Base-by-base conservation (phyloP, 2,113 vertebrate genomes). In the Thunnus thynnus region DNA sequence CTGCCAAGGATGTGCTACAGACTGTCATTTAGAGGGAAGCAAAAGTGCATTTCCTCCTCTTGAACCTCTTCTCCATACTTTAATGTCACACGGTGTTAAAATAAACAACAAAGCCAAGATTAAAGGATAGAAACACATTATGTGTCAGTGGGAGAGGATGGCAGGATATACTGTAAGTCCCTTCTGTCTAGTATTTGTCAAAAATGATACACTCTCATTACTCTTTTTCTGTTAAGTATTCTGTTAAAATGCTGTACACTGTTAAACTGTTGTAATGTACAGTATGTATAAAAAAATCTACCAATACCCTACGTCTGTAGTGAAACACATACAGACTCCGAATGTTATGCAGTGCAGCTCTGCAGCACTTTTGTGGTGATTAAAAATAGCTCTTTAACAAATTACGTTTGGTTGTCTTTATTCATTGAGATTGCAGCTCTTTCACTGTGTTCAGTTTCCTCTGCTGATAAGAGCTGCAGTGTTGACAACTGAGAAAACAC, bases 1-100 rank as follows among this genome's bases (percentile, higher is more conserved):
- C 32, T 1, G 12, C 47, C 11, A 7, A 62, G 70, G 71, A 80
- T 78, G 66, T 67, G 63, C 52, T 3, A 13, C 46, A 60, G 55
- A 68, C 57, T 36, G 50, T 84, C 75, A 87, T 64, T 76, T 69
- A 70, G 65, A 48, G 83, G 76, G 74, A 86, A 66, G 71, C 13
- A 22, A 74, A 78, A 73, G 22, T 20, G 16, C 48, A 78, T 87
- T 78, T 79, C 84, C 48, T 78, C 50, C 18, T 69, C 27, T 52
- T 71, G 41, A 79, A 70, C 72, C 51, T 65, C 55, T 54, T 67
- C 41, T 69, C 56, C 13, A 14, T 80, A 41, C 36, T 88, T 86
- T 86, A 74, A 91, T 87, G 76, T 73, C 22, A 66, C 2, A 13
- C 5, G 2, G 64, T 58, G 51, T 76, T 72, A 51, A 64, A 86